These are phyloP conservation scores for Grallaria varia DNA, from an alignment of 2,113 vertebrate species.

Conservation along the genomic window DNA sequence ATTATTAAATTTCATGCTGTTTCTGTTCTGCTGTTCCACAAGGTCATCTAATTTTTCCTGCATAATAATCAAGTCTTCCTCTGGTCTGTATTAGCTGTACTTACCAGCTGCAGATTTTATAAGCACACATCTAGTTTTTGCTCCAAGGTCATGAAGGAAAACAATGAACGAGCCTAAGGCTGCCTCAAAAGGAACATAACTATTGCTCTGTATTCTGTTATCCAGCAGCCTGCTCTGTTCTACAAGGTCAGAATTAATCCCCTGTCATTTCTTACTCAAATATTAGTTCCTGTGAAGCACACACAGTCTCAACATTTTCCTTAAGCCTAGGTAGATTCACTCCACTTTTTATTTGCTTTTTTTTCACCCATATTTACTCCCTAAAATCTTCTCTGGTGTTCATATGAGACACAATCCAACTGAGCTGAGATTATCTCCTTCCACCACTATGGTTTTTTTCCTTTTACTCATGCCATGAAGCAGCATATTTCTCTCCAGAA, in stretches of 20 bases:
- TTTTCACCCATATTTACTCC: background rate
- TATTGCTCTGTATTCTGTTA: background rate
- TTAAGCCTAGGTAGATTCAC: background rate
- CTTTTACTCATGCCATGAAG: background rate
- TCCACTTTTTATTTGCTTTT: background rate
- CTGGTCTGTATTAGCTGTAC: background rate
- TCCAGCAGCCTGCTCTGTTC: background rate
- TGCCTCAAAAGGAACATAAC: background rate
- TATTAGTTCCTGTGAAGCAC: background rate
- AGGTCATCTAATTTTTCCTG: slow-evolving; percentile 63
- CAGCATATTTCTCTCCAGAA: background rate
- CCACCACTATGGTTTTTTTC: background rate
- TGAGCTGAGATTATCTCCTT: background rate
- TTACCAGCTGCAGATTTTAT: slow-evolving; percentile 2
- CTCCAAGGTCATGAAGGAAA: background rate
- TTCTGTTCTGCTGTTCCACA: slow-evolving; percentile 53
- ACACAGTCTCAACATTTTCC: background rate
- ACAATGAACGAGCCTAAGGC: background rate
- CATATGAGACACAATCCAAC: background rate
- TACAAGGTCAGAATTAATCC: background rate
- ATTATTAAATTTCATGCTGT: slow-evolving; percentile 66
- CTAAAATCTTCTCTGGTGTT: background rate
- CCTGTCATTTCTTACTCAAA: background rate
- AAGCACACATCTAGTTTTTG: background rate
- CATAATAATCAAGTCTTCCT: slow-evolving; percentile 54